Conservation (phyloP, 2,888 invertebrate genomes). For the Synanthedon vespiformis region DNA sequence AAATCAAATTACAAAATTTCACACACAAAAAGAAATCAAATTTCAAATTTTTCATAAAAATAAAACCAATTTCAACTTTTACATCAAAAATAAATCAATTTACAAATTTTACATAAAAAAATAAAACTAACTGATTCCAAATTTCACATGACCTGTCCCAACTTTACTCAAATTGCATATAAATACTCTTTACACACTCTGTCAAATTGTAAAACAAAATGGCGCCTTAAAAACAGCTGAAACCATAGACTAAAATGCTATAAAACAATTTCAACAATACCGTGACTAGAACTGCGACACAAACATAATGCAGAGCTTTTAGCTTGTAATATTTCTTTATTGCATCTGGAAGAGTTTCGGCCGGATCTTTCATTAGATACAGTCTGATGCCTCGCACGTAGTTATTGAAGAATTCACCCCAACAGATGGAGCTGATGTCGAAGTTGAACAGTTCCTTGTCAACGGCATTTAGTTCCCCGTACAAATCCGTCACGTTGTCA, state of each 20-base stretch:
- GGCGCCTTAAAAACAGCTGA: not conserved
- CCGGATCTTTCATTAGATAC: conserved; percentile 80
- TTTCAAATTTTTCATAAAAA: too few relatives aligned
- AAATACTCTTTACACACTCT: not conserved
- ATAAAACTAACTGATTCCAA: too few relatives aligned
- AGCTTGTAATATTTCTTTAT: conserved; percentile 45
- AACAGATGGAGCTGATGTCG: conserved; percentile 73
- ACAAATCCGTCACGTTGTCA: conserved; percentile 65
- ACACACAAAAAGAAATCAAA: too few relatives aligned
- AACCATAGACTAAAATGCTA: conserved; percentile 1
- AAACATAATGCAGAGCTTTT: conserved; percentile 27
- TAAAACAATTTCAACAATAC: conserved; percentile 7
- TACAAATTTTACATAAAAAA: too few relatives aligned
- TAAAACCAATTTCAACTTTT: too few relatives aligned
- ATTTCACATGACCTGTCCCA: too few relatives aligned
- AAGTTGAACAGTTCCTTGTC: conserved; percentile 76
- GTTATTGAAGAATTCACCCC: conserved; percentile 76
- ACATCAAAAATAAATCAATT: too few relatives aligned
- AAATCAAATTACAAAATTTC: too few relatives aligned
- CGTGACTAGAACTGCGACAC: conserved; percentile 13
- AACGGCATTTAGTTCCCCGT: conserved; percentile 60
- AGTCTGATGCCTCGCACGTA: conserved; percentile 79
- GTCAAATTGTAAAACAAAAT: not conserved
- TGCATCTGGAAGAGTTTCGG: conserved; percentile 74
- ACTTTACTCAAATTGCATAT: too few relatives aligned